A percentile compares a stretch with the other conserved stretches of the same genome.
These are phyloP conservation scores for Lepidurus apus DNA, from an alignment of 1,140 invertebrate genomes.

Conservation along the genomic window DNA sequence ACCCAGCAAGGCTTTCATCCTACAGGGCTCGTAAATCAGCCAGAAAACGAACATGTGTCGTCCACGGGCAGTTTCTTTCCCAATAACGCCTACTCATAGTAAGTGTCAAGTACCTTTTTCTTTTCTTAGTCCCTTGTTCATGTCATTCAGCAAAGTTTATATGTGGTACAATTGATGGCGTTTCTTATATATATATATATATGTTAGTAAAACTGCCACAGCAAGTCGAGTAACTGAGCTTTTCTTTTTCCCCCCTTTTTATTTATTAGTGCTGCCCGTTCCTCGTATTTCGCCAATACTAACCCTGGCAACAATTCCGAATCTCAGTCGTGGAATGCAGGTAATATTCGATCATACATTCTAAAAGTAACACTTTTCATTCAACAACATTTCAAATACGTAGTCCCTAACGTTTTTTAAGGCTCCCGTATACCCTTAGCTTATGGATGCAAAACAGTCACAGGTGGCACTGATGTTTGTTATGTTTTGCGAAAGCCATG, in stretches of 20 bases:
- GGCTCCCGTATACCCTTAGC: too few species aligned
- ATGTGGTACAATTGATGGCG: too few species aligned
- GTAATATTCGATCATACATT: background rate
- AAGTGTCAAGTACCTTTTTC: background rate
- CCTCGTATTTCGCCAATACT: background rate
- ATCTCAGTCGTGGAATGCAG: background rate
- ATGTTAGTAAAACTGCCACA: background rate
- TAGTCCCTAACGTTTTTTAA: too few species aligned
- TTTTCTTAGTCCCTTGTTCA: too few species aligned
- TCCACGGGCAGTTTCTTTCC: slow-evolving; percentile 1
- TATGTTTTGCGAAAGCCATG: too few species aligned
- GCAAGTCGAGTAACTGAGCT: too few species aligned
- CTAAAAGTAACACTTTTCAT: too few species aligned
- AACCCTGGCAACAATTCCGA: slow-evolving; percentile 15
- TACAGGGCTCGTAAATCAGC: background rate
- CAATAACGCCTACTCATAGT: background rate
- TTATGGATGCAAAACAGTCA: too few species aligned
- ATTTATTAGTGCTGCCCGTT: background rate
- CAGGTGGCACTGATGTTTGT: too few species aligned
- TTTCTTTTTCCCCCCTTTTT: background rate
- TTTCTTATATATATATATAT: background rate
- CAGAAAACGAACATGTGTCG: slow-evolving; percentile 15
- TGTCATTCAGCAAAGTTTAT: too few species aligned
- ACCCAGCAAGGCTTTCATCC: background rate
- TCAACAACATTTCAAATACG: too few species aligned